These are phyloP conservation scores for Spinibarbus caldwelli DNA, from an alignment of 2,797 vertebrate species.

Conservation along the genomic window DNA sequence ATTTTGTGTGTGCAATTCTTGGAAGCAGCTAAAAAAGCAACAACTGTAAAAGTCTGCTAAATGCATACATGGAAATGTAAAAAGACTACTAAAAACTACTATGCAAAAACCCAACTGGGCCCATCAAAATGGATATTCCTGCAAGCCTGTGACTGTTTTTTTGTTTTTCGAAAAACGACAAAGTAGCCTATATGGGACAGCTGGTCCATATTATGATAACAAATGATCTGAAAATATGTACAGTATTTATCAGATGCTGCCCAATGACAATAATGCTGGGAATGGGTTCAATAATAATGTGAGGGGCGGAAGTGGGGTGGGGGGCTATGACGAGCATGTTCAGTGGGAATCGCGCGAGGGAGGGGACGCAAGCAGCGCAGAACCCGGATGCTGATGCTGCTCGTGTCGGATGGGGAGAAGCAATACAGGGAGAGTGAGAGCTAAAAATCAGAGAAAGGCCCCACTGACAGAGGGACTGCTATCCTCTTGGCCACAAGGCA, in stretches of 20 bases:
- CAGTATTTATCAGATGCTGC: not conserved
- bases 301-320: slow-evolving; percentile 43
- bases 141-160: not conserved
- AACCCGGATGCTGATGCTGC: slow-evolving; percentile 84
- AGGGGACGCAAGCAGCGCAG: slow-evolving; percentile 59
- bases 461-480: slow-evolving; percentile 48
- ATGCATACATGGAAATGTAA: not conserved
- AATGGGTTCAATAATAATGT: slow-evolving; percentile 11
- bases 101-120: not conserved
- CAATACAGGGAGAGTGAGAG: slow-evolving; percentile 59
- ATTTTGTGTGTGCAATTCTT: not conserved
- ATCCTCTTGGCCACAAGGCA: slow-evolving; percentile 7
- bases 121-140: not conserved
- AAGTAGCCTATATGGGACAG: not conserved
- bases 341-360: slow-evolving; percentile 51
- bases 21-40: not conserved
- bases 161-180: too few relatives aligned
- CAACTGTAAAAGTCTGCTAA: not conserved
- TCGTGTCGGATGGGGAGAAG: slow-evolving; percentile 68
- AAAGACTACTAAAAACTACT: not conserved
- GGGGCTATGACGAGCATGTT: slow-evolving; percentile 47
- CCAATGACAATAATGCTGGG: not conserved
- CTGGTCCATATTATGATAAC: not conserved
- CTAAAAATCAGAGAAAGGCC: slow-evolving; percentile 55
- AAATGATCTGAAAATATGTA: not conserved